These are phyloP conservation scores for Stegostoma tigrinum DNA, from an alignment of 2,113 vertebrate genomes.

Conservation along the genomic window DNA sequence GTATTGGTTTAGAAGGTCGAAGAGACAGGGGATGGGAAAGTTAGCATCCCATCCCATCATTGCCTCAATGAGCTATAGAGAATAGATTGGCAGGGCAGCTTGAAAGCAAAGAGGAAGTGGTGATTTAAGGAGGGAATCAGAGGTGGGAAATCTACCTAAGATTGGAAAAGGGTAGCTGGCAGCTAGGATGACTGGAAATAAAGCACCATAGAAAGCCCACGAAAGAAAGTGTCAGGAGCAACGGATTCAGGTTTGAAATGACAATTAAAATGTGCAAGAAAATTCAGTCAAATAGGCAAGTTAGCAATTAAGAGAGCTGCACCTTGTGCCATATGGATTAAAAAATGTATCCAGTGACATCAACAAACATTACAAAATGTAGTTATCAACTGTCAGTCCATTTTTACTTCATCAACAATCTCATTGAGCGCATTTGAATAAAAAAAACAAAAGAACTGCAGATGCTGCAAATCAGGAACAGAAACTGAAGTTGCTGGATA, in stretches of 20 bases:
- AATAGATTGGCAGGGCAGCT: neutral
- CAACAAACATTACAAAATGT: neutral
- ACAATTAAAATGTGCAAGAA: neutral
- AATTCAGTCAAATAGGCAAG: neutral
- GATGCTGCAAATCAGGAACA: no score
- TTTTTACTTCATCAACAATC: neutral
- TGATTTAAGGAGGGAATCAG: neutral
- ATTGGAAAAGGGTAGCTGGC: neutral
- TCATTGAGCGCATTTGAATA: no score
- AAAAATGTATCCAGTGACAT: neutral
- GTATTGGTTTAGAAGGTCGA: neutral
- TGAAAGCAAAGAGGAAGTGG: neutral
- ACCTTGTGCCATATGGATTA: neutral
- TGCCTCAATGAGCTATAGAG: neutral
- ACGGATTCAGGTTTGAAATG: neutral
- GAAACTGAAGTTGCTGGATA: no score
- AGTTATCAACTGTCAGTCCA: neutral
- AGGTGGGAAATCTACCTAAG: neutral
- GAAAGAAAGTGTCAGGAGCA: neutral
- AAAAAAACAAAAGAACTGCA: no score
- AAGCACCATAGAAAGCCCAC: neutral
- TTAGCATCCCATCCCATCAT: neutral
- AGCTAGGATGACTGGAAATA: neutral
- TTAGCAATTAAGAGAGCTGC: neutral
- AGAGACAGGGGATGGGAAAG: neutral